Evolutionary conservation across 1,140 invertebrate species (phyloP).

Genomic region (Drosophila rhopaloa): DNA sequence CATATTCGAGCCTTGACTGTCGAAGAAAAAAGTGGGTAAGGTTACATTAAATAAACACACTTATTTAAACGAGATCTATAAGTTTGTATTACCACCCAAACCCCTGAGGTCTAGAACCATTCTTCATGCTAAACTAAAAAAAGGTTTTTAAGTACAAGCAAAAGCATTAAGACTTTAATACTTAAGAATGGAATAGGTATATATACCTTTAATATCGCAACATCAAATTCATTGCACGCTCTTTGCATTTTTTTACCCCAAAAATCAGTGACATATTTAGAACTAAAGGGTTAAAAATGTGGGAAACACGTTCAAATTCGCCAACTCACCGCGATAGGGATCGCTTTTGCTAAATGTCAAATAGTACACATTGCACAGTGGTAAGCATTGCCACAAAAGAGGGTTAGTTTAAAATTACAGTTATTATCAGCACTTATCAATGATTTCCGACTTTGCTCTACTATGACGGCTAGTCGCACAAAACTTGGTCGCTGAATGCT

Average conservation of each 20-base stretch:
- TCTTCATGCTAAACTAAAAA: no score
- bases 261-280: background rate
- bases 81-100: no score
- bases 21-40: background rate
- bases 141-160: no score
- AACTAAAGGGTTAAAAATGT: slow-evolving; percentile 11
- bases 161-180: no score
- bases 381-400: background rate
- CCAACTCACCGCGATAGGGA: slow-evolving; percentile 39
- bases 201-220: background rate
- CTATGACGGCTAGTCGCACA: slow-evolving; percentile 9
- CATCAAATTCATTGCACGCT: background rate
- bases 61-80: no score
- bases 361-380: slow-evolving; percentile 55
- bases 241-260: background rate
- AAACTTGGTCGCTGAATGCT: slow-evolving; percentile 22
- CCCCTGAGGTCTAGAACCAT: no score
- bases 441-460: background rate
- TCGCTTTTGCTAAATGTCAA: slow-evolving; percentile 62
- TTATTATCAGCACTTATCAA: slow-evolving; percentile 1
- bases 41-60: no score
- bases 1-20: slow-evolving; percentile 63
- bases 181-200: background rate
- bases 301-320: slow-evolving; percentile 18
- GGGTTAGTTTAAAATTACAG: background rate